These are phyloP conservation scores for Xiphorhynchus elegans DNA, from an alignment of 2,113 vertebrate species.

Conservation along the genomic window DNA sequence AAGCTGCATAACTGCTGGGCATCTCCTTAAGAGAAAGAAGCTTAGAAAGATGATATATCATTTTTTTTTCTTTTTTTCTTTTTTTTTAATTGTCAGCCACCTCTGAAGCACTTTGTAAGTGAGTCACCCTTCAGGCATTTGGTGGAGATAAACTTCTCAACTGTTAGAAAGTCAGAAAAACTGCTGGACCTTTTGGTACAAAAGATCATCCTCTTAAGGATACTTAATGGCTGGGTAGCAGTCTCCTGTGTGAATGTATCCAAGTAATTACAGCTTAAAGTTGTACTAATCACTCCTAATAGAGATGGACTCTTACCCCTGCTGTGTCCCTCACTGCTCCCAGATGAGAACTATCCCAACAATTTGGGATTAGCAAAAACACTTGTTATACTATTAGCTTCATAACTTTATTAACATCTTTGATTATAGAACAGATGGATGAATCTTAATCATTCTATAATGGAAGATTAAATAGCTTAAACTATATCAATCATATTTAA, in stretches of 20 bases:
- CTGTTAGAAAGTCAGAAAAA: constrained; percentile 42
- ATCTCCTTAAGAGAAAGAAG: not conserved
- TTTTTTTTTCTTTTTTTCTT: not conserved
- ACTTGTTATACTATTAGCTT: constrained; percentile 65
- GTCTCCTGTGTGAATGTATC: constrained; percentile 52
- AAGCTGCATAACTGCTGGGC: not conserved
- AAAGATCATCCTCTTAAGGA: constrained; percentile 63
- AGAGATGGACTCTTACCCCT: constrained; percentile 61
- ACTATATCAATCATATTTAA: constrained; percentile 81
- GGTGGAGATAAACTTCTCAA: constrained; percentile 34
- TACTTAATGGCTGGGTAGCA: constrained; percentile 44
- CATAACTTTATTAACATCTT: constrained; percentile 69
- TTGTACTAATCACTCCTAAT: constrained; percentile 67
- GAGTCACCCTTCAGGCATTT: not conserved
- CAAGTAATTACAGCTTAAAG: constrained; percentile 64
- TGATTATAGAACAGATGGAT: constrained; percentile 80
- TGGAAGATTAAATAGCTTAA: constrained; percentile 82
- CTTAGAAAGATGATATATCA: not conserved
- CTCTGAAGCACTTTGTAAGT: not conserved
- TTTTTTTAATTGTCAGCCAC: not conserved
- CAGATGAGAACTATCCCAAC: constrained; percentile 63
- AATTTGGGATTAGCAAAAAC: constrained; percentile 60
- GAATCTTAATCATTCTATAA: constrained; percentile 79
- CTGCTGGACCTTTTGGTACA: constrained; percentile 47
- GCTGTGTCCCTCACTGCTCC: constrained; percentile 58